Conservation (phyloP, 2,797 vertebrate genomes). For the Poeciliopsis gracilis region DNA sequence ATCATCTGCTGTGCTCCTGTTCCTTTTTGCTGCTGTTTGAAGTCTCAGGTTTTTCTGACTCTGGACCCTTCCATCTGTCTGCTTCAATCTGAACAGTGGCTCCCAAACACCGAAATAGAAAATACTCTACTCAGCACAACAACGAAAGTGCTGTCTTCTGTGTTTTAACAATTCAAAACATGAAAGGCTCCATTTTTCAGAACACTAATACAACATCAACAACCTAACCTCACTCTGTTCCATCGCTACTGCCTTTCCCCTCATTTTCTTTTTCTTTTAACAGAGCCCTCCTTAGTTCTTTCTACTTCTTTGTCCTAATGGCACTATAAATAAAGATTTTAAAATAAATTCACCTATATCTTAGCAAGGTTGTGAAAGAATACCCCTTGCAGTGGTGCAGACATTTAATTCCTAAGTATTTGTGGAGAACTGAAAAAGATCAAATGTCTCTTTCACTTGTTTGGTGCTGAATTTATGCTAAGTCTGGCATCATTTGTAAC, state of each 20-base stretch:
- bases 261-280: neutral
- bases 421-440: neutral
- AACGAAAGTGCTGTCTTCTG: neutral
- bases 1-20: neutral
- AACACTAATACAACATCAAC: neutral
- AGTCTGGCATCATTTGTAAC: neutral
- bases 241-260: neutral
- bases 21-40: neutral
- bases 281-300: neutral
- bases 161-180: slow-evolving; percentile 8
- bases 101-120: neutral
- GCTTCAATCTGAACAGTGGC: neutral
- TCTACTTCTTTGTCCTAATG: neutral
- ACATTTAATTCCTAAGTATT: neutral
- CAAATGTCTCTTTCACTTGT: neutral
- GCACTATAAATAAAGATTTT: neutral
- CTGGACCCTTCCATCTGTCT: neutral
- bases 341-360: neutral
- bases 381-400: neutral
- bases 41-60: neutral
- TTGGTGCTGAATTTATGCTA: neutral
- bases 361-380: neutral
- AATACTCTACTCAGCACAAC: slow-evolving; percentile 3
- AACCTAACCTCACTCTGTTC: neutral
- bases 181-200: slow-evolving; percentile 1